Evolutionary conservation across 1,140 invertebrate genomes (phyloP).

Genomic region (Dendrolimus punctatus): DNA sequence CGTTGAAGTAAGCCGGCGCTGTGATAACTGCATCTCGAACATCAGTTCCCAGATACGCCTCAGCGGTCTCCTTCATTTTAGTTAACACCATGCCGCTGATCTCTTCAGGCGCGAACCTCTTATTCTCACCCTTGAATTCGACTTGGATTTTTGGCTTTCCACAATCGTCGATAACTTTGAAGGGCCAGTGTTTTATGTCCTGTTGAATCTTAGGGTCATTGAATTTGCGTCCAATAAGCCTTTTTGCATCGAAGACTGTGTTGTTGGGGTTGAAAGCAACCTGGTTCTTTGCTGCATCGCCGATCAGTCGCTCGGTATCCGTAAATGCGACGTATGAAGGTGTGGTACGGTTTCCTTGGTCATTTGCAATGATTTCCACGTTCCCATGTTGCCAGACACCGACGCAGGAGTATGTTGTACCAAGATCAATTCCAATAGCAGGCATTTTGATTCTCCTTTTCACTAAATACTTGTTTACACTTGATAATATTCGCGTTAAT

Average conservation of each 20-base stretch:
- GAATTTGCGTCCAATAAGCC: slow-evolving; percentile 77
- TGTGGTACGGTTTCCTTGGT: slow-evolving; percentile 94
- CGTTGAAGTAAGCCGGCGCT: slow-evolving; percentile 93
- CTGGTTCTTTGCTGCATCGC: slow-evolving; percentile 81
- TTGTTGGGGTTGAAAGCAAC: slow-evolving; percentile 73
- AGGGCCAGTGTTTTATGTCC: slow-evolving; percentile 86
- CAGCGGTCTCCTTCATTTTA: too few relatives aligned
- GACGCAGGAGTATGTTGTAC: slow-evolving; percentile 92
- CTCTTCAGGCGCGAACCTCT: slow-evolving; percentile 84
- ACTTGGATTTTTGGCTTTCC: slow-evolving; percentile 81
- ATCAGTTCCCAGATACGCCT: slow-evolving; percentile 81
- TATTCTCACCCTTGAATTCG: slow-evolving; percentile 81
- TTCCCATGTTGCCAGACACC: slow-evolving; percentile 91
- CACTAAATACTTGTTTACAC: slow-evolving; percentile 1
- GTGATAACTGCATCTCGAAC: slow-evolving; percentile 83
- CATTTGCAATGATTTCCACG: slow-evolving; percentile 96
- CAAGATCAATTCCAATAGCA: slow-evolving; percentile 85
- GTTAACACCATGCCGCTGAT: slow-evolving; percentile 85
- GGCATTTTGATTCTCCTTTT: slow-evolving; percentile 54
- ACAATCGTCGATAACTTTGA: slow-evolving; percentile 77
- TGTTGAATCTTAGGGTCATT: slow-evolving; percentile 81
- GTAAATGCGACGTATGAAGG: slow-evolving; percentile 93
- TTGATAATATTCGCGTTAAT: background rate
- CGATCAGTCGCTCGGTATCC: slow-evolving; percentile 84
- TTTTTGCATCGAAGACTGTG: slow-evolving; percentile 72